These are phyloP conservation scores for Podarcis cretensis DNA, from an alignment of 2,113 vertebrate genomes.

Conservation along the genomic window DNA sequence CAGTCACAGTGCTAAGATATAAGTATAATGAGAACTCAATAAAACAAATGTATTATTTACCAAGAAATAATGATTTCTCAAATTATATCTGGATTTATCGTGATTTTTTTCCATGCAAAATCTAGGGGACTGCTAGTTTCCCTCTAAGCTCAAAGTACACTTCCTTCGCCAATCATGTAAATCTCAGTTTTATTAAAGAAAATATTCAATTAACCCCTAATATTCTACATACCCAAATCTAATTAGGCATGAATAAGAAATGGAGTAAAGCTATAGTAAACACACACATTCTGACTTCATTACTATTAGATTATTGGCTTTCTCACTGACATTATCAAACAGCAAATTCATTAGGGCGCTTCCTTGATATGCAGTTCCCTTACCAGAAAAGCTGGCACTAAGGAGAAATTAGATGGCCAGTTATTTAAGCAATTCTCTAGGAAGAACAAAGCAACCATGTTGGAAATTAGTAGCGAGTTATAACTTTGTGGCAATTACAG, in stretches of 20 bases:
- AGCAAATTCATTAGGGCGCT: constrained; percentile 49
- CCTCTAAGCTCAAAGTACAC: constrained; percentile 64
- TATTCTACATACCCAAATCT: constrained; percentile 65
- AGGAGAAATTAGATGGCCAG: constrained; percentile 50
- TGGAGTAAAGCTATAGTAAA: constrained; percentile 67
- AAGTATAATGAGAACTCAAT: constrained; percentile 52
- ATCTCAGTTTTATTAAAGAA: constrained; percentile 77
- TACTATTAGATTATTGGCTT: constrained; percentile 59
- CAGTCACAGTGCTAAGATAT: constrained; percentile 26
- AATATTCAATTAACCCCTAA: constrained; percentile 76
- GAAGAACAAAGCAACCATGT: constrained; percentile 21
- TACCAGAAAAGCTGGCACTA: constrained; percentile 50
- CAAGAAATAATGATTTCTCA: constrained; percentile 62
- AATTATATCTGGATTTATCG: constrained; percentile 58
- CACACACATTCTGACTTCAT: constrained; percentile 57
- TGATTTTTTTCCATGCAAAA: constrained; percentile 53
- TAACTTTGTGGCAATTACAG: constrained; percentile 2
- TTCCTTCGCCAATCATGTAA: constrained; percentile 54
- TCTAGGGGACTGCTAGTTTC: constrained; percentile 58
- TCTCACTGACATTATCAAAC: constrained; percentile 57
- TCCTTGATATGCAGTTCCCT: not conserved
- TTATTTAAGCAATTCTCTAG: constrained; percentile 40
- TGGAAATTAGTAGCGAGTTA: constrained; percentile 15
- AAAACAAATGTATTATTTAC: constrained; percentile 54
- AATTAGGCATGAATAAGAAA: constrained; percentile 68